Evolutionary conservation across 2,113 vertebrate species (phyloP), one percentile per base, ranked within the genome.

Genomic region (Tyto alba): DNA sequence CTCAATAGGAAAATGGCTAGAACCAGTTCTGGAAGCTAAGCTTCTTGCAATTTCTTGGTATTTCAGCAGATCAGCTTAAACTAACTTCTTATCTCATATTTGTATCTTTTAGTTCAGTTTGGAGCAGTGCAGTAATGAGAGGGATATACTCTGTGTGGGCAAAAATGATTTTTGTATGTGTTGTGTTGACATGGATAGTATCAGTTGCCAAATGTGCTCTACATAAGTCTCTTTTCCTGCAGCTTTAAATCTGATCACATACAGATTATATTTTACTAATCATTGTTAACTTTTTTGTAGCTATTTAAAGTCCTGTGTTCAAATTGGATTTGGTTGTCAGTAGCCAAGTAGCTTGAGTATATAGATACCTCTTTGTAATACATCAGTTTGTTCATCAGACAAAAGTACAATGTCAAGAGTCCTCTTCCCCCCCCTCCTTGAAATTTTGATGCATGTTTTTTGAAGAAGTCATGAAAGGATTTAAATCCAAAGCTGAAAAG

Each of bases 401-500:
- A 75, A 76, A 92, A 94, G 52, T 23, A 56, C 40, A 45, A 47
- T 77, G 53, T 80, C 77, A 84, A 36, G 84, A 80, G 57, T 71
- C 22, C 4, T 90, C 27, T 74, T 48, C 52, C 14, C 13, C 13
- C 55, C 5, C 6, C 13, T 19, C 47, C 62, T n/a, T 55, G 41
- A 75, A 89, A 90, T 73, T 84, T 95, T 94, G 93, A 92, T 93
- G 83, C 79, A 26, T 93, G 84, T 57, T 85, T 53, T 68, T 88
- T 96, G 71, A 69, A 94, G 89, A 63, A 89, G 34, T 95, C 86
- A 93, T 96, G 92, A 94, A 96, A 97, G 85, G 90, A 95, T 94
- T 97, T 97, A 89, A 95, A 96, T 97, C 88, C 62, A 91, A 71
- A 96, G 79, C 95, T 93, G 95, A 89, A 94, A 95, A 93, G 82